phyloP scores from a whole-genome alignment of 2,797 vertebrate species.

The Psittacula derbiana region DNA sequence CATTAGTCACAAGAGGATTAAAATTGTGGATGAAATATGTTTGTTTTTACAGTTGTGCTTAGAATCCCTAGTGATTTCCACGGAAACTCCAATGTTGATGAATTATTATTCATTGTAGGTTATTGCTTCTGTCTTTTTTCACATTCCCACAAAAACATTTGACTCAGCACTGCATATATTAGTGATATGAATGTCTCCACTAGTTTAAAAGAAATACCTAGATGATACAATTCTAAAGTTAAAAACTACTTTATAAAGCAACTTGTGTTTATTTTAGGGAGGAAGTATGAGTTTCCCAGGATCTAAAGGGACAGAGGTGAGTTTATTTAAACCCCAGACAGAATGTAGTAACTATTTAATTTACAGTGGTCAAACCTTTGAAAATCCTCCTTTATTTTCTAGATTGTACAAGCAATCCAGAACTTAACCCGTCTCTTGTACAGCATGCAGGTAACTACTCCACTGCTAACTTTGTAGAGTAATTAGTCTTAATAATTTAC shows the following conservation, averaged over 20 bases:
- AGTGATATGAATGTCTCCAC: background rate
- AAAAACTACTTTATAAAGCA: background rate
- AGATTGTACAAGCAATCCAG: conserved; percentile 91
- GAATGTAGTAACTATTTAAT: background rate
- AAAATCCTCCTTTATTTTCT: conserved; percentile 63
- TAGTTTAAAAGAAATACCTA: background rate
- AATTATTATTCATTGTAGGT: background rate
- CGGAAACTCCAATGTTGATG: background rate
- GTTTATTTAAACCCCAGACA: conserved; percentile 7
- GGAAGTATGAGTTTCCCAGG: conserved; percentile 50
- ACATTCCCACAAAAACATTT: background rate
- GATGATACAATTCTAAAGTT: background rate
- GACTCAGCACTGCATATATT: background rate
- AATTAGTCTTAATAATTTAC: background rate
- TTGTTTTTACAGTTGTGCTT: conserved; percentile 29
- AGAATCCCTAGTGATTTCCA: background rate
- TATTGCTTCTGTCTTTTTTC: conserved; percentile 8
- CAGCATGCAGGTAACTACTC: conserved; percentile 89
- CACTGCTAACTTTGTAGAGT: background rate
- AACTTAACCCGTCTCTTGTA: conserved; percentile 92
- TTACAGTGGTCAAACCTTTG: conserved; percentile 25
- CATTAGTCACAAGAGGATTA: background rate
- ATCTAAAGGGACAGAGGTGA: conserved; percentile 76
- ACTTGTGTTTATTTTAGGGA: conserved; percentile 65
- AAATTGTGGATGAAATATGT: conserved; percentile 21